Evolutionary conservation across 2,888 invertebrate species (phyloP), one percentile per base, ranked within the genome.

Genomic region (Corythucha ciliata): DNA sequence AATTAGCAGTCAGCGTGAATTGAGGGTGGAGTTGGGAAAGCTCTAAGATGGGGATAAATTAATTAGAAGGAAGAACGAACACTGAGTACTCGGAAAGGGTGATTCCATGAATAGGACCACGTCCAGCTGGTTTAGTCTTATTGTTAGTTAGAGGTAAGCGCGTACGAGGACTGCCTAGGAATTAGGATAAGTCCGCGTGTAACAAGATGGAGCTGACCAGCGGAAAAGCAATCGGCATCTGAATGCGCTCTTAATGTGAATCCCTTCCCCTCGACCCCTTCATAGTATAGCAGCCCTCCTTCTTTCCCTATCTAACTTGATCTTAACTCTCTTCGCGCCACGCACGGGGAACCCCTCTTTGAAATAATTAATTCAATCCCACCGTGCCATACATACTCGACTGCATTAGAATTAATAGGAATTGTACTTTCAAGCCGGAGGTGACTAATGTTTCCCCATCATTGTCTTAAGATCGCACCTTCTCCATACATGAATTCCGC

Each of bases 91-190:
- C n/a, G n/a, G 29, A 25, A 18, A 48, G 27, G 48, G 48, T 48
- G 39, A 48, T 48, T 39, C 48, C 10, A 39, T 37, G 48, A 48
- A 48, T 48, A 39, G 37, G n/a, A 39, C 39, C 25, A 29, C 37
- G 48, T 48, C 48, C 48, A 24, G 39, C 37, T 8, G 39, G 48
- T 37, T 48, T 48, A 48, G 49, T 41, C 49, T 49, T 41, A 24
- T 33, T 21, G 49, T 44, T 44, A 18, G 7, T 44, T 21, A 32
- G 48, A 39, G 48, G 39, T 48, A 48, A 48, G 53, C 41, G 53
- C 21, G 36, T 40, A 53, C 53, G 42, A 53, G 48, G 40, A 33
- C 48, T 53, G 53, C 53, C 53, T 53, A 53, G 48, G 48, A 53
- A 53, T 53, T 53, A 53, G 48, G 48, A 27, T 34, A 48, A 48